Conservation (phyloP, 2,113 vertebrate species). For the Ptilorrhoa leucosticta region DNA sequence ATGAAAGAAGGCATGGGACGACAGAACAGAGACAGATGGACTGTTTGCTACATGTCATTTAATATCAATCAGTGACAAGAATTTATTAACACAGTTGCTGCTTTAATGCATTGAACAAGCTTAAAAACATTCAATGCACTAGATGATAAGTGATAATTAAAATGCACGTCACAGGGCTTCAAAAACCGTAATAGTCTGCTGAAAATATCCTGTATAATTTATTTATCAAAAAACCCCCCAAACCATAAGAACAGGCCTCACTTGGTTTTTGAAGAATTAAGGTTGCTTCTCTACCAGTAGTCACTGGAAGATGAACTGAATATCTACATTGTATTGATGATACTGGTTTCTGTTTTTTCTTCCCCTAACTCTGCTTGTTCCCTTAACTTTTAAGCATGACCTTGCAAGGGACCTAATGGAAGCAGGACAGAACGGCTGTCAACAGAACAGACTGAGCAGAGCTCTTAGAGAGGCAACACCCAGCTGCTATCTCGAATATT, state of each 20-base stretch:
- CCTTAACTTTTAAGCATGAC: neutral
- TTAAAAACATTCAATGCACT: neutral
- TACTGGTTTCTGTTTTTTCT: neutral
- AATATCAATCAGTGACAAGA: conserved; percentile 2
- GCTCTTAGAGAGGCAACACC: neutral
- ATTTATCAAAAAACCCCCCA: neutral
- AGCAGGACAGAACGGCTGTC: neutral
- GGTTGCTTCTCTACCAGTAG: neutral
- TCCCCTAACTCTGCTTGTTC: neutral
- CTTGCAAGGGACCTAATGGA: neutral
- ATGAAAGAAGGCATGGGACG: neutral
- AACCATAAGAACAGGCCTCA: neutral
- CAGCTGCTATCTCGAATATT: neutral
- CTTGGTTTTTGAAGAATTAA: neutral
- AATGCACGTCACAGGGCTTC: neutral
- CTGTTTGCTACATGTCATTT: conserved; percentile 27
- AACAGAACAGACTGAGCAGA: neutral
- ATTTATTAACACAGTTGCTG: conserved; percentile 31
- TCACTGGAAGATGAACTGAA: neutral
- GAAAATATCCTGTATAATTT: neutral
- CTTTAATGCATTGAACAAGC: neutral
- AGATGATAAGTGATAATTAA: neutral
- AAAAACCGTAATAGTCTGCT: neutral
- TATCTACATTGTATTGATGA: neutral
- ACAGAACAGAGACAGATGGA: conserved; percentile 2